Base-by-base conservation (phyloP, 2,888 invertebrate genomes). In the Agapostemon virescens region DNA sequence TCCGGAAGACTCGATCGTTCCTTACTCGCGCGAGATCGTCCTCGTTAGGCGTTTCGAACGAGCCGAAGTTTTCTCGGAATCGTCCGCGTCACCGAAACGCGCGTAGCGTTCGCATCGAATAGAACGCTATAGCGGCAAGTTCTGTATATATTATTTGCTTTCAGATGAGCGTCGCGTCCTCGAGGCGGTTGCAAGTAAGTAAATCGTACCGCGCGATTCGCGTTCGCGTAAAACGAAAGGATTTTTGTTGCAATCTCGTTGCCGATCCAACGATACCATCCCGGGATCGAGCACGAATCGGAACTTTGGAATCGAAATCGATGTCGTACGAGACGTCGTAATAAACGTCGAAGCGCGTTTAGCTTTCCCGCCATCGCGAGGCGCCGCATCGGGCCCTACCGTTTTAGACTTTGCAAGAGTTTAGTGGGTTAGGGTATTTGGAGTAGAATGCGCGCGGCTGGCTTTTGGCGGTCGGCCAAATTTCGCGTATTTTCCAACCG, bases 391-490 rank as follows among this genome's bases (percentile, higher is more conserved):
- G 66, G 42, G 33, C 45, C 36, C 7, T n/a, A 63, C 36, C 83
- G 86, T 84, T 86, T 81, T 74, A 81, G 80, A 80, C 73, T 76
- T 77, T 49, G 67, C 49, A 71, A 33, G 82, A 86, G 84, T 85
- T 88, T 84, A 88, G 81, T 84, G 82, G 88, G 87, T 85, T 86
- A 83, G 82, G 81, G 45, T 58, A 79, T 86, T 81, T 84, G 76
- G 86, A 86, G 84, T 84, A 83, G 82, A 86, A 88, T 86, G 80
- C 78, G 74, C 81, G 74, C 69, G 64, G 38, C 67, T 64, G 85
- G 78, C 75, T 80, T 77, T 81, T 90, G 90, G 90, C 90, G 64
- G 63, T n/a, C 45, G 38, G 85, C 89, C 90, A 90, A 87, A 85
- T 84, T 79, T 79, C 85, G 86, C 85, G 88, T 87, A 84, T 87